Evolutionary conservation across 2,797 vertebrate species (phyloP).

Genomic region (Hirundo rustica): DNA sequence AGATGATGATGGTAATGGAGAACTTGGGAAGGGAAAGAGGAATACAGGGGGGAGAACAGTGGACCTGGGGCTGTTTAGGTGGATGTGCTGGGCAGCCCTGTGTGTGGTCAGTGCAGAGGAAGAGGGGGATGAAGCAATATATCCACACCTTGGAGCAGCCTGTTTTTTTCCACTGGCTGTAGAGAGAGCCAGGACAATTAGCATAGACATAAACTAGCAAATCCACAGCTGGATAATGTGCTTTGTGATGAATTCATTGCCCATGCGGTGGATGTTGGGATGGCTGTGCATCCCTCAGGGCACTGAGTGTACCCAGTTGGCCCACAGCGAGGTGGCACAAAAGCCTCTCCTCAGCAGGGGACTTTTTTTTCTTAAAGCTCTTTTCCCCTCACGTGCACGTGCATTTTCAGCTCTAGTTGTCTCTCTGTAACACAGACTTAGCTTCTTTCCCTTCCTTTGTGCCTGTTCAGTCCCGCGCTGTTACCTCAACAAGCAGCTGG

Average conservation of each 20-base stretch:
- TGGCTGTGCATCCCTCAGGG: fast-evolving
- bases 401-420: background rate
- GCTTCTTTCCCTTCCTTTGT: background rate
- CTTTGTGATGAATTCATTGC: background rate
- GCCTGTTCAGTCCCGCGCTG: conserved; percentile 71
- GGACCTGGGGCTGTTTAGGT: background rate
- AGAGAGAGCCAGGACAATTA: background rate
- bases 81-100: background rate
- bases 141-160: background rate
- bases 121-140: background rate
- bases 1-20: background rate
- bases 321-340: background rate
- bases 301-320: background rate
- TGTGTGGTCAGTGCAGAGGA: background rate
- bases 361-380: fast-evolving
- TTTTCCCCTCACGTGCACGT: fast-evolving
- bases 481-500: conserved; percentile 80
- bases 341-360: background rate
- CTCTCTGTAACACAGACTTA: background rate
- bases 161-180: background rate
- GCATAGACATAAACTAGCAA: background rate
- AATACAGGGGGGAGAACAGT: background rate
- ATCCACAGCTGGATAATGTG: background rate
- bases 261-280: background rate
- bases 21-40: background rate